Percentiles rank a stretch among this genome's conserved stretches.
Evolutionary conservation across 2,888 invertebrate genomes (phyloP).

Genomic region (Galeopsomyia nigrocyanea): DNA sequence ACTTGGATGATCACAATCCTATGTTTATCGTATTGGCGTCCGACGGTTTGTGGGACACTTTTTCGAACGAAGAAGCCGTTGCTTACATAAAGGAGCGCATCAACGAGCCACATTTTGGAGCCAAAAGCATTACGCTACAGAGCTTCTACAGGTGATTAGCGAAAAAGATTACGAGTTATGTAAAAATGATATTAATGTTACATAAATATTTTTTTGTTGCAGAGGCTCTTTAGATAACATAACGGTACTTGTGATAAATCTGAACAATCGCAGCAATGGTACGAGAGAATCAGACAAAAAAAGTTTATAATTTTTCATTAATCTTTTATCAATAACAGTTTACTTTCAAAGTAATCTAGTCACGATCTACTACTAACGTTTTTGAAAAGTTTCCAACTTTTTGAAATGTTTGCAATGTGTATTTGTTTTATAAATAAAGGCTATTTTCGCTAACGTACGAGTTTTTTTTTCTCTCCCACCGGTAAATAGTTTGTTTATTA

Average conservation of each 20-base stretch:
- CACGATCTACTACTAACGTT: constrained; percentile 17
- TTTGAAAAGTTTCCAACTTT: background rate
- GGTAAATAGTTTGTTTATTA: too few relatives aligned
- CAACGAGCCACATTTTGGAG: constrained; percentile 89
- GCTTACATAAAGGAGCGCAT: constrained; percentile 88
- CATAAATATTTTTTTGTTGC: constrained; percentile 45
- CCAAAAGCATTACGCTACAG: constrained; percentile 90
- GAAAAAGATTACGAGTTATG: background rate
- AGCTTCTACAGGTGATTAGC: constrained; percentile 77
- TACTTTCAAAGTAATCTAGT: constrained; percentile 32
- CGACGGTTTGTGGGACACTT: constrained; percentile 97
- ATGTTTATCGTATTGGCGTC: constrained; percentile 93
- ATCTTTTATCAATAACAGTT: constrained; percentile 17
- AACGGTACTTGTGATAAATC: constrained; percentile 91
- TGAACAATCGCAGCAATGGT: constrained; percentile 71
- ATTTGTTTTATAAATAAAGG: constrained; percentile 40
- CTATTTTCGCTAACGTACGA: background rate
- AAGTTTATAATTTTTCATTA: constrained; percentile 40
- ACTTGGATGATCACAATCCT: constrained; percentile 87
- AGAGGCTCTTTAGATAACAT: constrained; percentile 96
- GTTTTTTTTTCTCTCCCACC: too few relatives aligned
- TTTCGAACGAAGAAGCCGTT: constrained; percentile 94
- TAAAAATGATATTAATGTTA: constrained; percentile 9
- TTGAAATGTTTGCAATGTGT: constrained; percentile 15
- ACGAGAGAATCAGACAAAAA: constrained; percentile 52